Percentiles rank a stretch among this genome's conserved stretches.
These are phyloP conservation scores for Bombylius discolor DNA, from an alignment of 2,888 invertebrate genomes.

Conservation along the genomic window DNA sequence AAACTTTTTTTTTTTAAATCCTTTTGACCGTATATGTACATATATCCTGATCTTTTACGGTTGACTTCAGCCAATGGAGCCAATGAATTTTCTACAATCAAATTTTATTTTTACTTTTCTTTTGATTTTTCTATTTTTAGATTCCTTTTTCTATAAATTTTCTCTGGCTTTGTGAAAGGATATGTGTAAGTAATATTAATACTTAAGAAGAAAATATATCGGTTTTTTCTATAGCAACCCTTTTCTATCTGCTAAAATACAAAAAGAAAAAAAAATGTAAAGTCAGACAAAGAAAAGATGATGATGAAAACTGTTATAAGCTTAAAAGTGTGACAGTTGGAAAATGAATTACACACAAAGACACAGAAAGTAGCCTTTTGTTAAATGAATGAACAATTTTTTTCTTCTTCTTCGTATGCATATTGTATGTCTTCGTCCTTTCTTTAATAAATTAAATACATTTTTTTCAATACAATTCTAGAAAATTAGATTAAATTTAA, in stretches of 20 bases:
- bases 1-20: constrained; percentile 9
- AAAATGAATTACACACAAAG: constrained; percentile 1
- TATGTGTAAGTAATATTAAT: no score
- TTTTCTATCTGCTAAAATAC: neutral
- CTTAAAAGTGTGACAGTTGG: constrained; percentile 7
- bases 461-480: no score
- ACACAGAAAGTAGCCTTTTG: constrained; percentile 7
- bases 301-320: neutral
- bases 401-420: neutral
- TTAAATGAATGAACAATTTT: constrained; percentile 3
- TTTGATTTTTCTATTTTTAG: no score
- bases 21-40: constrained; percentile 11
- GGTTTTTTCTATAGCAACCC: neutral
- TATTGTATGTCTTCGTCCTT: no score
- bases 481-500: no score
- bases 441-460: no score
- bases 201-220: no score
- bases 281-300: neutral
- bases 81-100: constrained; percentile 9
- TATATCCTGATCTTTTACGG: constrained; percentile 10
- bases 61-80: constrained; percentile 11
- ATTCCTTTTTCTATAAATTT: no score
- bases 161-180: no score
- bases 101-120: no score
- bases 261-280: neutral